Percentiles rank a stretch among this genome's conserved stretches.
Conservation (phyloP, 2,113 vertebrate species). For the Lophochroa leadbeateri region DNA sequence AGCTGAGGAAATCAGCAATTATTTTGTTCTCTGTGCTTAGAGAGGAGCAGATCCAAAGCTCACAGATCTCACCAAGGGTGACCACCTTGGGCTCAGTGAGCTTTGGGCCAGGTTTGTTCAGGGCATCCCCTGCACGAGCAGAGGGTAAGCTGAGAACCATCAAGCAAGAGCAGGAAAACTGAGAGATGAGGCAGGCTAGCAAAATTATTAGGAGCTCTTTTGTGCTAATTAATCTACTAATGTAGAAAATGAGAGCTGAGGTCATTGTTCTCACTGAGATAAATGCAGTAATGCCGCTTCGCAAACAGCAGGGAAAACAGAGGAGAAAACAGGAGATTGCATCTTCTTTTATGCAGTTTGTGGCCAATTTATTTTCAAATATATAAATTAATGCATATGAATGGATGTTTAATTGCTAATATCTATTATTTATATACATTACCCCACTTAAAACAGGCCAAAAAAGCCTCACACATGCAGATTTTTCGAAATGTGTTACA, state of each 20-base stretch:
- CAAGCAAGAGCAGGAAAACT: slow-evolving; percentile 28
- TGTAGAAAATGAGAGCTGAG: slow-evolving; percentile 53
- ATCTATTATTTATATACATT: slow-evolving; percentile 82
- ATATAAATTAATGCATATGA: slow-evolving; percentile 74
- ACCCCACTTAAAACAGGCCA: slow-evolving; percentile 69
- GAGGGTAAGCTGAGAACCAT: neutral
- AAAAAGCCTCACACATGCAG: slow-evolving; percentile 76
- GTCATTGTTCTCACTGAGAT: slow-evolving; percentile 72
- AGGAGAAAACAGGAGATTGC: slow-evolving; percentile 58
- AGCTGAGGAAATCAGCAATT: neutral
- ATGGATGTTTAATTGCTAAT: slow-evolving; percentile 80
- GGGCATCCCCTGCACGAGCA: neutral
- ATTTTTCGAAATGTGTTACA: slow-evolving; percentile 75
- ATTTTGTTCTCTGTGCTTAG: neutral
- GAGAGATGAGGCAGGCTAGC: slow-evolving; percentile 15
- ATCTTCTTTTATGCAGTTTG: slow-evolving; percentile 65
- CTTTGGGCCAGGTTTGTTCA: neutral
- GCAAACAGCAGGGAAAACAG: slow-evolving; percentile 72
- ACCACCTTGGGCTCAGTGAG: rapidly evolving
- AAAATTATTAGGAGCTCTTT: slow-evolving; percentile 50
- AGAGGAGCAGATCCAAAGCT: neutral
- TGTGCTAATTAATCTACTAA: slow-evolving; percentile 73
- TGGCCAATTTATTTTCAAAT: slow-evolving; percentile 80
- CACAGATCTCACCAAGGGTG: neutral
- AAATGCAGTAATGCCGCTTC: slow-evolving; percentile 45